Evolutionary conservation across 2,797 vertebrate genomes (phyloP), one percentile per base, ranked within the genome.

Genomic region (Chrosomus eos): DNA sequence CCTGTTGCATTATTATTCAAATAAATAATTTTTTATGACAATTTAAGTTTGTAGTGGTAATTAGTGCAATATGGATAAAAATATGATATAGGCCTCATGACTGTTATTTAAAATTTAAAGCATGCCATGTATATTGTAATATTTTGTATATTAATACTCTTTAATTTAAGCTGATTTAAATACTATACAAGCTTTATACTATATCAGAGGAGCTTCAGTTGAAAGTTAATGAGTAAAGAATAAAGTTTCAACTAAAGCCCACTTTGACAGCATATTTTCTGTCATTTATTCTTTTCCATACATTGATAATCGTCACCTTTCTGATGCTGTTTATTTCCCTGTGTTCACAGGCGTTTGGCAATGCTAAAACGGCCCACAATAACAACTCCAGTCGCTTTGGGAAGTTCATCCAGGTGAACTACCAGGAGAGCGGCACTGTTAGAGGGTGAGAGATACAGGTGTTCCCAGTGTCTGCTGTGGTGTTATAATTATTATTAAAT

Each of bases 361-460:
- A 99, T 62, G 98, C 98, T 1, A 99, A 99, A 93, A 99, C 98
- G 0, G 98, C 98, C 33, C 98, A 99, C 89, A 99, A 99, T 90
- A 99, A 99, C 94, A 99, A 99, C 94, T 99, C 98, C 0, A 99
- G 98, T 90, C 97, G 98, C 88, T 99, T 99, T 81, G 98, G 98
- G 84, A 99, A 99, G 88, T 99, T 99, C 93, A 99, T 99, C 90
- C 98, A 99, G 93, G 98, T 99, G 91, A 99, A 99, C 92, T 99
- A 99, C 91, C 97, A 98, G 93, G 98, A 99, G 95, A 99, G 97
- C 0, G 98, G 98, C 93, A 99, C 97, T 0, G 98, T 99, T 75
- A 92, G 98, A 90, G 98, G 98, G 98, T 99, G 90, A 98, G 97
- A 86, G 40, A 28, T 83, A 0, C 87, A 93, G 43, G 45, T 91